Conservation (phyloP, 2,888 invertebrate genomes). For the Pteria penguin region DNA sequence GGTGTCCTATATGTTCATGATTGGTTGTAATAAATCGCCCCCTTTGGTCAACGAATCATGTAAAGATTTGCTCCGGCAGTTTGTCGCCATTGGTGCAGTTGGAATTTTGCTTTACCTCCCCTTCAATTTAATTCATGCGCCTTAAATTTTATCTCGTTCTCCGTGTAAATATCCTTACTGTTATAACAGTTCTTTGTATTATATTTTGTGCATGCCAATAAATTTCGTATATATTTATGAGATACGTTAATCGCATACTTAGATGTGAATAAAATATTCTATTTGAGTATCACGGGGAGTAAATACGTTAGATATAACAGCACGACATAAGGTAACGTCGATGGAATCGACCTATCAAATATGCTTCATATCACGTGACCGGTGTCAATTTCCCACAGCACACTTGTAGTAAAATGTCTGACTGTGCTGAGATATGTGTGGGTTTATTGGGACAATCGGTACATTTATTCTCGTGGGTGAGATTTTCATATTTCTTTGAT, state of each 20-base stretch:
- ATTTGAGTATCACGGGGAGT: no score
- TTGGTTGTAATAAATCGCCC: conserved; percentile 88
- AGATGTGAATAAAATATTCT: no score
- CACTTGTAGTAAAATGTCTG: not conserved
- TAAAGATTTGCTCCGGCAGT: conserved; percentile 59
- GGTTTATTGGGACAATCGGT: not conserved
- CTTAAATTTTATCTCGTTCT: not conserved
- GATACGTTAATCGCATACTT: no score
- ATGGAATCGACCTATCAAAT: not conserved
- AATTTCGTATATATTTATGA: no score
- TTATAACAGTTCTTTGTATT: no score
- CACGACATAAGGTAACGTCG: not conserved
- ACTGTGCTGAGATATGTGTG: not conserved
- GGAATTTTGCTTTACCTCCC: not conserved
- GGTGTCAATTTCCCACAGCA: not conserved
- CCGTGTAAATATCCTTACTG: no score
- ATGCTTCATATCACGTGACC: not conserved
- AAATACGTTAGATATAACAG: not conserved
- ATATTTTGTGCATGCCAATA: no score
- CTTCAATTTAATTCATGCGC: not conserved
- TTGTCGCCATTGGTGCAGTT: conserved; percentile 72
- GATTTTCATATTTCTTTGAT: no score
- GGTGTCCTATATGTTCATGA: conserved; percentile 86
- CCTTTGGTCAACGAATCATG: conserved; percentile 88
- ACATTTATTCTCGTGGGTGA: not conserved